Evolutionary conservation across 35 echinoderm and acorn worm species (phyloP), one percentile per base, ranked within the genome.

Genomic region (Acanthaster planci): DNA sequence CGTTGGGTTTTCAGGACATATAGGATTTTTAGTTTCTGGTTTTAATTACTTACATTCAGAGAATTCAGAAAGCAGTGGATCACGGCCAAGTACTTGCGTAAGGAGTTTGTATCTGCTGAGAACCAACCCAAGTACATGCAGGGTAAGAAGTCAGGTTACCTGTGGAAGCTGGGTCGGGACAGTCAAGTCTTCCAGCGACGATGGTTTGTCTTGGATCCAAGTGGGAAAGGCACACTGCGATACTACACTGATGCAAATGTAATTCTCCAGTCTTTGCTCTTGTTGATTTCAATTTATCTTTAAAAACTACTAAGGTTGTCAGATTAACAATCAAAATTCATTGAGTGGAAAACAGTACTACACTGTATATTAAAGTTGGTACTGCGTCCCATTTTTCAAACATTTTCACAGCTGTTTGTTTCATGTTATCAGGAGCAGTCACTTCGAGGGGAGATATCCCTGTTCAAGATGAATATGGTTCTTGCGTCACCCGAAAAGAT

Each of bases 1-100:
- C n/a, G n/a, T n/a, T n/a, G n/a, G n/a, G n/a, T 47, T 6, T 12
- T 47, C 4, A 12, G 42, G 42, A 4, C 42, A 6, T 47, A 47
- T 6, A 47, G 42, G 27, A 60, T 22, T 60, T n/a, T 67, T 31
- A 72, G 23, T 58, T 5, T 60, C 18, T 84, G 40, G 75, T 35
- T 78, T 57, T 57, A 27, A 16, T n/a, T 72, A 60, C 19, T 31
- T 77, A 50, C 56, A 94, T 30, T 31, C 76, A 99, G 96, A 59
- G 84, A 85, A 52, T 93, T 99, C 51, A 84, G 96, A 23, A 89
- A 91, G 58, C 88, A 99, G 37, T 99, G 96, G 96, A 92, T 99
- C 12, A 89, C 77, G 39, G 37, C 88, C 19, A 99, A 99, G 42
- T 99, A 99, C 60, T 52, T 88, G 39, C 89, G 85, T 40, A 80